A percentile compares a stretch with the other conserved stretches of the same genome.
phyloP scores from a whole-genome alignment of 2,888 invertebrate genomes.

The Biston stratarius region DNA sequence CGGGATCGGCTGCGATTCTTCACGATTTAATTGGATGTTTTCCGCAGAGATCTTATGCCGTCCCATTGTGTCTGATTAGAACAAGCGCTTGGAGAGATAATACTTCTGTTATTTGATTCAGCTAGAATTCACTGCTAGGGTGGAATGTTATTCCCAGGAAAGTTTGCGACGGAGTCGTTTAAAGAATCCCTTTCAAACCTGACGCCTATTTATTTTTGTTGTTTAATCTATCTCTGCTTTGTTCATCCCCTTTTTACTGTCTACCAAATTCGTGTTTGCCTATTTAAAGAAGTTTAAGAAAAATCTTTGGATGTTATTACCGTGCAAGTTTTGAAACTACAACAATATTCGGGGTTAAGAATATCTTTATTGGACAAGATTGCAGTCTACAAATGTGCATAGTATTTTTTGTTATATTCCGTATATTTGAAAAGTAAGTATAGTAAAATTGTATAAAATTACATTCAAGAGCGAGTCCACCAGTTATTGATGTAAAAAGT shows the following conservation, averaged over 20 bases:
- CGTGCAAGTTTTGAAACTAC: constrained; percentile 58
- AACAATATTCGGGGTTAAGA: constrained; percentile 45
- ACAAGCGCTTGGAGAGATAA: constrained; percentile 33
- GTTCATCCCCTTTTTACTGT: constrained; percentile 62
- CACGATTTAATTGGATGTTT: constrained; percentile 47
- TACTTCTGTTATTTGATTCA: constrained; percentile 39
- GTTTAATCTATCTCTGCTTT: constrained; percentile 71
- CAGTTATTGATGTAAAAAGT: constrained; percentile 52
- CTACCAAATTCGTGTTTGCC: constrained; percentile 51
- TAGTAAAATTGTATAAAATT: constrained; percentile 50
- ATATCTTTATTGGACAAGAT: constrained; percentile 56
- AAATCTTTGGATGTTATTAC: constrained; percentile 68
- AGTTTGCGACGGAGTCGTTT: constrained; percentile 52
- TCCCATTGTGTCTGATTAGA: constrained; percentile 46
- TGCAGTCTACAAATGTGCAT: constrained; percentile 17
- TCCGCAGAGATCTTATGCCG: constrained; percentile 39
- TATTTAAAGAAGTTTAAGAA: constrained; percentile 66
- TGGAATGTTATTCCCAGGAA: constrained; percentile 49
- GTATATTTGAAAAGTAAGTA: not conserved
- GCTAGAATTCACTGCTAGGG: constrained; percentile 33
- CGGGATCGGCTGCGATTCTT: constrained; percentile 40
- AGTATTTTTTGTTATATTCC: not conserved
- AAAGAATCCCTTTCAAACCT: constrained; percentile 64
- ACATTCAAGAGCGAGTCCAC: constrained; percentile 47
- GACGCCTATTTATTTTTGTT: constrained; percentile 66